Evolutionary conservation across 2,113 vertebrate species (phyloP), one percentile per base, ranked within the genome.

Genomic region (Chitala chitala): DNA sequence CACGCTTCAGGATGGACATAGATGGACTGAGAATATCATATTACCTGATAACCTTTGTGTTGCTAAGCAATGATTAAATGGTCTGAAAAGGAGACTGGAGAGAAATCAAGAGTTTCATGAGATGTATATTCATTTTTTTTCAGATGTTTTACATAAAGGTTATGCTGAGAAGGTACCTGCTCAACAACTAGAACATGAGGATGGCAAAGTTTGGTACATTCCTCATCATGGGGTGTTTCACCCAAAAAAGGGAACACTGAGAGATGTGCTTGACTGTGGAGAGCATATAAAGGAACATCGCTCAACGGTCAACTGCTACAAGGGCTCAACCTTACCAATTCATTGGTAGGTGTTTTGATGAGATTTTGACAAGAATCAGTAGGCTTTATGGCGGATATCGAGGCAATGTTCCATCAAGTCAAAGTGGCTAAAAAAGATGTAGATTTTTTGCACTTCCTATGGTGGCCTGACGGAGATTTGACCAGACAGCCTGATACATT

Each of bases 151-250:
- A 12, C 26, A 17, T 9, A 58, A 72, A 17, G 70, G 53, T 8
- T 72, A 58, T 59, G 71, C 71, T 44, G 71, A 58, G 13, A 31
- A n/a, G 10, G 53, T 72, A 4, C 54, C 71, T 42, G 3, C 3
- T 15, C 36, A 73, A 22, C 31, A 76, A 9, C 7, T 76, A 17
- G 5, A 26, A 8, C 46, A 22, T 2, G 9, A n/a, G n/a, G 68
- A 76, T 8, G 69, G 69, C 17, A 74, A 55, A 24, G 68, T 55
- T 1, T 76, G 36, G 65, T 71, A 76, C 24, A 54, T 76, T 74
- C 69, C 69, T 5, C 29, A 59, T 56, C 53, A 73, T 46, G n/a
- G 38, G 20, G 68, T 74, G 36, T 72, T 74, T n/a, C 69, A 76
- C 13, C 68, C 69, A 3, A 76, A 29, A 42, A 76, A 40, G 51